Evolutionary conservation across 2,113 vertebrate species (phyloP).

Genomic region (Epinephelus lanceolatus): DNA sequence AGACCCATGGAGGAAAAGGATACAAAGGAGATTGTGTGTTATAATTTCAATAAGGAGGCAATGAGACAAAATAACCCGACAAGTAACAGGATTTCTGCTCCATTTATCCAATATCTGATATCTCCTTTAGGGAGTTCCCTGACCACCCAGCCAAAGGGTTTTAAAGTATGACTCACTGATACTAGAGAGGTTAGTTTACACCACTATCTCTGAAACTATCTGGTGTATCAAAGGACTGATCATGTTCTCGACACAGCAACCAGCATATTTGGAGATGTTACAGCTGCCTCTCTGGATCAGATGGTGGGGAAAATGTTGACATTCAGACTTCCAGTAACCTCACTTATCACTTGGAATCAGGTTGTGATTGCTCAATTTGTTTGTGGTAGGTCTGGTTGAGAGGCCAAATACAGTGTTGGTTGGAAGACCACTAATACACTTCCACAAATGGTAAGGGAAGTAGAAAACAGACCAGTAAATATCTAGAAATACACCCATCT

Average conservation of each 20-base stretch:
- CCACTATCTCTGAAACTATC: slow-evolving; percentile 29
- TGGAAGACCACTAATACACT: not conserved
- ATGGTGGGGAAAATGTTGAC: slow-evolving; percentile 17
- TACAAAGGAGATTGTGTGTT: not conserved
- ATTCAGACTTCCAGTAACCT: slow-evolving; percentile 30
- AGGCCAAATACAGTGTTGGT: not conserved
- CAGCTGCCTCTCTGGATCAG: slow-evolving; percentile 43
- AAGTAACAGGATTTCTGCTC: slow-evolving; percentile 18
- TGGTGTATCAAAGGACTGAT: slow-evolving; percentile 37
- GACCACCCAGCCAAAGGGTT: slow-evolving; percentile 63
- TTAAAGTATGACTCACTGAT: slow-evolving; percentile 14
- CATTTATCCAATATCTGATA: slow-evolving; percentile 52
- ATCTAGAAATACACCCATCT: not conserved
- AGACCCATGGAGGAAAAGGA: not conserved
- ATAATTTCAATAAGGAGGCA: slow-evolving; percentile 6
- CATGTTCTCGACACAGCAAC: slow-evolving; percentile 20
- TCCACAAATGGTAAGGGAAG: not conserved
- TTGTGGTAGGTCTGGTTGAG: slow-evolving; percentile 23
- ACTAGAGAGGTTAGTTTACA: slow-evolving; percentile 40
- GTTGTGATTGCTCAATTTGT: not conserved
- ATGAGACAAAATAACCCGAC: slow-evolving; percentile 43
- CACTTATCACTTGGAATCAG: slow-evolving; percentile 25
- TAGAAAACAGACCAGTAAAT: not conserved
- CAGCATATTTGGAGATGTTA: slow-evolving; percentile 39
- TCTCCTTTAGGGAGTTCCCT: slow-evolving; percentile 57